phyloP scores from a whole-genome alignment of 1,140 invertebrate species.

The Pseudomyrmex pallidus region DNA sequence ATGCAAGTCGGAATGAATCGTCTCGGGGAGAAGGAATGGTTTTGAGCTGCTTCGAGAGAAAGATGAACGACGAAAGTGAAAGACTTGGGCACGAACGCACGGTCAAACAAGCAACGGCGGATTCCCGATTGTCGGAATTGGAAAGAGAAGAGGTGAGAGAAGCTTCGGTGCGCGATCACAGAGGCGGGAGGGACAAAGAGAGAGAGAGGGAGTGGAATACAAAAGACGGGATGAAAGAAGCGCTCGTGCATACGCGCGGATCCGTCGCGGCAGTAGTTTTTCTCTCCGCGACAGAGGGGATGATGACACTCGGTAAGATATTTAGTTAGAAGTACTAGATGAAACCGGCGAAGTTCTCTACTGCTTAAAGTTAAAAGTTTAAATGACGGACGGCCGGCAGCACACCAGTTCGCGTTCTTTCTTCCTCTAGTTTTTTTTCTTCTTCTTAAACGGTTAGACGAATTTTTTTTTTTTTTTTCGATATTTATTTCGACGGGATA shows the following conservation, averaged over 20 bases:
- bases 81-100: conserved; percentile 18
- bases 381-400: conserved; percentile 65
- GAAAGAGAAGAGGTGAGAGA: conserved; percentile 6
- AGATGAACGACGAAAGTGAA: conserved; percentile 27
- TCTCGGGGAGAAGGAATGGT: neutral
- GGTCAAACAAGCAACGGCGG: conserved; percentile 27
- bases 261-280: conserved; percentile 27
- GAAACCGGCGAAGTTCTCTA: conserved; percentile 74
- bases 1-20: neutral
- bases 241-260: conserved; percentile 61
- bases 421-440: conserved; percentile 12
- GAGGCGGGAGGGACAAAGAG: conserved; percentile 14
- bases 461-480: conserved; percentile 25
- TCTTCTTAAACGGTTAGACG: conserved; percentile 43
- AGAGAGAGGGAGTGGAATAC: neutral
- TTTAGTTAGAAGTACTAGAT: conserved; percentile 70
- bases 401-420: conserved; percentile 42
- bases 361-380: conserved; percentile 76
- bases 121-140: conserved; percentile 37
- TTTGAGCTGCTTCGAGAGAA: neutral
- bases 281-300: conserved; percentile 25
- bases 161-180: neutral
- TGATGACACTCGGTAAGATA: conserved; percentile 63
- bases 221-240: conserved; percentile 43
- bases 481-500: conserved; percentile 56